phyloP scores from a whole-genome alignment of 2,113 vertebrate species.

The Poecilia latipinna region DNA sequence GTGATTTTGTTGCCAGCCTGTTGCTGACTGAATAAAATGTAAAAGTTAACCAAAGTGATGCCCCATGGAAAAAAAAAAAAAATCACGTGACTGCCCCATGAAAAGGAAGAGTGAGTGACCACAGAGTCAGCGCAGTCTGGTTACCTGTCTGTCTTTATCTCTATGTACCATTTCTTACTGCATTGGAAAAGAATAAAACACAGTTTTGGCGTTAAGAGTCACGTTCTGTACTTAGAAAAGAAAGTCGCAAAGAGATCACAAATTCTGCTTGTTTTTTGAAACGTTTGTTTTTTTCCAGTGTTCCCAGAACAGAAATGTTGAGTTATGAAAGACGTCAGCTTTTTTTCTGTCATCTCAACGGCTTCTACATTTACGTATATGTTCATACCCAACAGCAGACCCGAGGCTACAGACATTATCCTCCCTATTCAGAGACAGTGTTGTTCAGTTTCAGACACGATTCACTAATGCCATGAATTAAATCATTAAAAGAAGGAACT shows the following conservation, averaged over 20 bases:
- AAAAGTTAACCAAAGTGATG: constrained; percentile 31
- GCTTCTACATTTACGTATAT: neutral
- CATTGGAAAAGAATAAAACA: constrained; percentile 73
- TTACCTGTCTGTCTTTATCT: constrained; percentile 84
- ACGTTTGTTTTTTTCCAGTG: neutral
- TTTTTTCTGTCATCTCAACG: constrained; percentile 10
- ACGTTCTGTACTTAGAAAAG: constrained; percentile 2
- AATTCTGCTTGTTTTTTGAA: neutral
- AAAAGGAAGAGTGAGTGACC: constrained; percentile 41
- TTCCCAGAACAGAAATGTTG: neutral
- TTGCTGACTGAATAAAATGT: constrained; percentile 32
- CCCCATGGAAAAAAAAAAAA: constrained; percentile 2
- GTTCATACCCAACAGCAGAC: constrained; percentile 7
- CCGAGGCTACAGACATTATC: constrained; percentile 49
- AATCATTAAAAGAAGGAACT: constrained; percentile 27
- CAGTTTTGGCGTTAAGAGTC: constrained; percentile 16
- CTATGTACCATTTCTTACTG: constrained; percentile 71
- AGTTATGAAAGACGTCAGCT: constrained; percentile 1
- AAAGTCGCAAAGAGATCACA: neutral
- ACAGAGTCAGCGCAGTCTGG: constrained; percentile 47
- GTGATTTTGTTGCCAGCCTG: constrained; percentile 15
- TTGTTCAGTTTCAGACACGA: constrained; percentile 65
- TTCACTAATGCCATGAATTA: constrained; percentile 42
- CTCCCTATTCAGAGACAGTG: constrained; percentile 27
- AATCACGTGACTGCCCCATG: constrained; percentile 9